These are phyloP conservation scores for Drosophila anomelani DNA, from an alignment of 2,888 invertebrate species.

Conservation along the genomic window DNA sequence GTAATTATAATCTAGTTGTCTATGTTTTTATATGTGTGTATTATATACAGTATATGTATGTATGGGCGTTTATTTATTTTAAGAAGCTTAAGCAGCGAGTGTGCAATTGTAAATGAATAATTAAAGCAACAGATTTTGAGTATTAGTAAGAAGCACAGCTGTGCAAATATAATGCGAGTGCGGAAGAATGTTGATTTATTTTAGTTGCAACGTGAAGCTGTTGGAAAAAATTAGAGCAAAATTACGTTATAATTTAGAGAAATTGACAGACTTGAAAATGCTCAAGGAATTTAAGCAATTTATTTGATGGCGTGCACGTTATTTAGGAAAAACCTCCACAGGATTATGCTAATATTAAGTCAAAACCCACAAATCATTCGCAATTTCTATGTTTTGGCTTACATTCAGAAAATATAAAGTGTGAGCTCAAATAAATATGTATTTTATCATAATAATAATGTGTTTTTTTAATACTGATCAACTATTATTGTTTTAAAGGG, in stretches of 20 bases:
- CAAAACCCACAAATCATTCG: background rate
- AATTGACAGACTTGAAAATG: conserved; percentile 10
- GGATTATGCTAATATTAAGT: background rate
- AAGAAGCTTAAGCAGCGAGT: conserved; percentile 60
- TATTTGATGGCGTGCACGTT: background rate
- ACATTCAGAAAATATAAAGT: background rate
- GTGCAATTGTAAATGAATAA: conserved; percentile 69
- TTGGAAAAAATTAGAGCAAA: background rate
- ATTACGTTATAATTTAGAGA: conserved; percentile 1
- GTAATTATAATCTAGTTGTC: conserved; percentile 69
- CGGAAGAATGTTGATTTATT: background rate
- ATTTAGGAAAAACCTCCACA: background rate
- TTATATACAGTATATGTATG: conserved; percentile 35
- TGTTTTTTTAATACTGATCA: background rate
- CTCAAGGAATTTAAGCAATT: conserved; percentile 9
- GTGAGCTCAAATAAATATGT: conserved; percentile 9
- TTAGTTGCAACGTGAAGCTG: conserved; percentile 1
- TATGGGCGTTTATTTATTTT: conserved; percentile 69
- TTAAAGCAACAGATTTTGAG: conserved; percentile 34
- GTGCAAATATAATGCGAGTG: conserved; percentile 24
- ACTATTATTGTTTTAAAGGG: no score
- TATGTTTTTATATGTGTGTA: conserved; percentile 56
- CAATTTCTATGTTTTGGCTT: conserved; percentile 4
- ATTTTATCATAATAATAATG: background rate
- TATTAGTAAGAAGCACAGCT: conserved; percentile 28